Evolutionary conservation across 2,113 vertebrate species (phyloP).

Genomic region (Phycodurus eques): DNA sequence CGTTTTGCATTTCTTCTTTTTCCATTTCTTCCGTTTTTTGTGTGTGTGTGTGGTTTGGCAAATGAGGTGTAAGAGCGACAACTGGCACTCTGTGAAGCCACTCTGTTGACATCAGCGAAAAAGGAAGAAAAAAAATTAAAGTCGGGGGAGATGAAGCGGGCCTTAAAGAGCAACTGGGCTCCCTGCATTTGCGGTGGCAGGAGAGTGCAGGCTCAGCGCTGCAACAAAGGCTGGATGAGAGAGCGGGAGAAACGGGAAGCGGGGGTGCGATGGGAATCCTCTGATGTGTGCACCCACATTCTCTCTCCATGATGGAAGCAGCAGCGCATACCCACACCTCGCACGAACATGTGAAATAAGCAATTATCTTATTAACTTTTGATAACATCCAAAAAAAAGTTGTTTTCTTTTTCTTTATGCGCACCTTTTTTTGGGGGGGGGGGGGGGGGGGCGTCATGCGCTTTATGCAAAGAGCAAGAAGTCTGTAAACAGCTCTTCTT

Average conservation of each 20-base stretch:
- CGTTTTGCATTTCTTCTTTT: constrained; percentile 50
- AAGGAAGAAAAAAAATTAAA: constrained; percentile 28
- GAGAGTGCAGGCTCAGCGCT: constrained; percentile 70
- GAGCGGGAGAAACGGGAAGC: constrained; percentile 18
- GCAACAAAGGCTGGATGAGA: constrained; percentile 67
- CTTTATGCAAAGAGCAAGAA: constrained; percentile 12
- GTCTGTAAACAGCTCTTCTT: constrained; percentile 41
- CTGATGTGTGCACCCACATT: constrained; percentile 57
- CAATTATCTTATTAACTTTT: constrained; percentile 71
- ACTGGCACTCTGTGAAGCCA: constrained; percentile 65
- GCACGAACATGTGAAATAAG: constrained; percentile 50
- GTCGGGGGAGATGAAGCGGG: constrained; percentile 47
- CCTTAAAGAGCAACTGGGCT: constrained; percentile 66
- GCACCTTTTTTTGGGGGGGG: constrained; percentile 11
- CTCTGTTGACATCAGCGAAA: constrained; percentile 77
- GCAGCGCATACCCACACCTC: constrained; percentile 18
- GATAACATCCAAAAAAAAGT: constrained; percentile 58
- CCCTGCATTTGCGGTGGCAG: constrained; percentile 37
- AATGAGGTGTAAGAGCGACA: constrained; percentile 68
- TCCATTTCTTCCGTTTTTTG: constrained; percentile 24
- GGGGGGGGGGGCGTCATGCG: constrained; percentile 4
- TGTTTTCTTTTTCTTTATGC: constrained; percentile 35
- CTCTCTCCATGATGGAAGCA: constrained; percentile 8
- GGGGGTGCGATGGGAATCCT: constrained; percentile 44
- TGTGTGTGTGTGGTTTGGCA: constrained; percentile 71